Evolutionary conservation across 2,113 vertebrate genomes (phyloP).

Genomic region (Peromyscus californicus): DNA sequence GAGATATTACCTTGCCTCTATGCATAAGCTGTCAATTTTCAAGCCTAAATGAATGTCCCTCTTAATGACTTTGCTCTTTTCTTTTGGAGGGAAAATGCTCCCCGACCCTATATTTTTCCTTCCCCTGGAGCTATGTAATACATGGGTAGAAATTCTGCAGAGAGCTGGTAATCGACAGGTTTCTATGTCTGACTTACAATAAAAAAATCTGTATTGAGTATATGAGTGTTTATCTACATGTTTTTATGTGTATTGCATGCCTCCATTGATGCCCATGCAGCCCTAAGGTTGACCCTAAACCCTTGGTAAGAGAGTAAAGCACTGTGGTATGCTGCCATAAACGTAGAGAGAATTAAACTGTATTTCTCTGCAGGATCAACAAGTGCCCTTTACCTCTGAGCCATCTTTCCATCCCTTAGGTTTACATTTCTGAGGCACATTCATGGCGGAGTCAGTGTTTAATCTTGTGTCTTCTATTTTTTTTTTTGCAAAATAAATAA

Average conservation of each 20-base stretch:
- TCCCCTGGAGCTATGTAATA: neutral
- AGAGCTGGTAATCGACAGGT: neutral
- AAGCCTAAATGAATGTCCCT: neutral
- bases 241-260: neutral
- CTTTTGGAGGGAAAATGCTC: neutral
- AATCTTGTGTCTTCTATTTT: no score
- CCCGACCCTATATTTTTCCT: neutral
- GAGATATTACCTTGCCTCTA: neutral
- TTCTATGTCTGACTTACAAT: neutral
- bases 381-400: no score
- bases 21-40: neutral
- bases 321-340: no score
- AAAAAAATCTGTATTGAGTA: neutral
- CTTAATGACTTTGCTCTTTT: neutral
- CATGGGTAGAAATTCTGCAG: neutral
- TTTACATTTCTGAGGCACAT: no score
- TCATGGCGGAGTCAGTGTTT: no score
- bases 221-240: neutral
- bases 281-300: no score
- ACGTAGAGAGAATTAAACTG: no score
- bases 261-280: no score
- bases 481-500: neutral
- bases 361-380: no score
- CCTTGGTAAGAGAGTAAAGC: no score
- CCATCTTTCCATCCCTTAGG: no score